Base-by-base conservation (phyloP, 2,797 vertebrate genomes). In the Buceros bicornis region DNA sequence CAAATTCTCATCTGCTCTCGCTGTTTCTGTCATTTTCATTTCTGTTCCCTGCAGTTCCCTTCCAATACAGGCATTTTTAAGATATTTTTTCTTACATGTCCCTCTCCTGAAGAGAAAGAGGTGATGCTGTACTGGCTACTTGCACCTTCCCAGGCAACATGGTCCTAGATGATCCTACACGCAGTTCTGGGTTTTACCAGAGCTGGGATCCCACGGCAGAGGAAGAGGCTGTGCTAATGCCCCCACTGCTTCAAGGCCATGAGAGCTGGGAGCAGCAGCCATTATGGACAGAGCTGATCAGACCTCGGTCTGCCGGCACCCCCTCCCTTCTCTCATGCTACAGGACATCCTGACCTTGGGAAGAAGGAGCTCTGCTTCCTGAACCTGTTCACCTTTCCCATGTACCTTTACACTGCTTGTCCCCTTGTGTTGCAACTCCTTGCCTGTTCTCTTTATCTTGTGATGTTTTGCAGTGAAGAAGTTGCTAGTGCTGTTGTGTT, bases 1-100 rank as follows among this genome's bases (percentile, higher is more conserved):
- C 53, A 90, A 80, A 80, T 61, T 89, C 56, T 96, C 78, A 85
- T 62, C 47, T 90, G 61, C 28, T 89, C 12, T 82, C 33, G 21
- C 33, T 15, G 2, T 64, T 95, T 53, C 80, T 87, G 15, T 37
- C 51, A 70, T 61, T 88, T 92, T 67, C 2, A 24, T 31, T 56
- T 90, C 70, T 84, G 26, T 35, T 90, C 47, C 35, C 62, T 60
- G 21, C 22, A 66, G 56, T 24, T 94, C 18, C 33, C 43, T 69
- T 86, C 51, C 54, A 76, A 29, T 40, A 42, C 3, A 45, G 29
- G 14, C 22, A 54, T 51, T 74, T 89, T 92, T 15, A 82, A 69
- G 43, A 40, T 1, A 1, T 31, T 42, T 61, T 91, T 87, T 43
- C 45, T 67, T 43, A 33, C 6, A 3, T 10, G 19, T 42, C 17